Evolutionary conservation across 2,797 vertebrate species (phyloP).

Genomic region (Pangasius macronema): DNA sequence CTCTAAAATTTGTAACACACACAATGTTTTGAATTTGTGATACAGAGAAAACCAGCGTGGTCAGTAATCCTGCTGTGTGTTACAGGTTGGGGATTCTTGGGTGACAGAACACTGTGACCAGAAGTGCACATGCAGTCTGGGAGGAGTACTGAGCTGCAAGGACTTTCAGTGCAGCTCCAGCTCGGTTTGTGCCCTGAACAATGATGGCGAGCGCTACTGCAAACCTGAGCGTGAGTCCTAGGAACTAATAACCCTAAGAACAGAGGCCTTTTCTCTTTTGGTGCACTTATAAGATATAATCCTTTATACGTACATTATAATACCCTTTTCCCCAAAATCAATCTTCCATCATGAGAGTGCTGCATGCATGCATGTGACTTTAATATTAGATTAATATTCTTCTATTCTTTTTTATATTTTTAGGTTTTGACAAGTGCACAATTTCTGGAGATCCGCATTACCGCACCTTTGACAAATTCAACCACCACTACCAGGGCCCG

Average conservation of each 20-base stretch:
- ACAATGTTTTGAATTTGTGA: background rate
- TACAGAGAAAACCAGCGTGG: background rate
- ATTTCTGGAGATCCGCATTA: constrained; percentile 82
- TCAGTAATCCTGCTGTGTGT: constrained; percentile 30
- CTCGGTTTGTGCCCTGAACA: constrained; percentile 69
- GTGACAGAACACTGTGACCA: constrained; percentile 69
- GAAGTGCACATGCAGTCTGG: constrained; percentile 69
- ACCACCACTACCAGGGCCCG: constrained; percentile 78
- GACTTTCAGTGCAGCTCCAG: constrained; percentile 65
- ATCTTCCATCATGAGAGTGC: background rate
- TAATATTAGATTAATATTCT: background rate
- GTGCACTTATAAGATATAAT: background rate
- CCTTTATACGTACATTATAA: background rate
- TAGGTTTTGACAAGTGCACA: constrained; percentile 74
- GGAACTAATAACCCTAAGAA: background rate
- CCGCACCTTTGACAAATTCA: constrained; percentile 77
- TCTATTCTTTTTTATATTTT: background rate
- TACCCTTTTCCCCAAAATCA: background rate
- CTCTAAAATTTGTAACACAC: background rate
- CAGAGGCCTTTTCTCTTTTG: background rate
- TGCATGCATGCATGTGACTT: background rate
- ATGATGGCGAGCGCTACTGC: constrained; percentile 71
- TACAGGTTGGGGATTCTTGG: constrained; percentile 79
- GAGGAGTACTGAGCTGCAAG: constrained; percentile 63
- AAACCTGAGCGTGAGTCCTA: constrained; percentile 72